Percentiles rank a stretch among this genome's conserved stretches.
Evolutionary conservation across 92 coral and sea anemone genomes (phyloP).

Genomic region (Paramuricea clavata): DNA sequence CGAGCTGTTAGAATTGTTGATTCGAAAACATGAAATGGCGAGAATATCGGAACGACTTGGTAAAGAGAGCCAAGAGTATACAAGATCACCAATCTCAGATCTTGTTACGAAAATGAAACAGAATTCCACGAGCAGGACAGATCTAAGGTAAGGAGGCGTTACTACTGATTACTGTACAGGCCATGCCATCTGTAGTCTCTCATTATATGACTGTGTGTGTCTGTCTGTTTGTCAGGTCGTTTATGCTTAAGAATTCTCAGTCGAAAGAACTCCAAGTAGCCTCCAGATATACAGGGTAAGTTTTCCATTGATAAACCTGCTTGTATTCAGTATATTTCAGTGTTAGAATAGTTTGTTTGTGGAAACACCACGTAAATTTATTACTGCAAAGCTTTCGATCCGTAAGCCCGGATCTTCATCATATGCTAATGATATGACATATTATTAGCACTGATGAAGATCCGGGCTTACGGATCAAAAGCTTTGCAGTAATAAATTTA

Average conservation of each 20-base stretch:
- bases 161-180: too few species aligned
- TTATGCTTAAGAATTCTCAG: constrained; percentile 26
- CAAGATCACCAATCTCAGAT: constrained; percentile 37
- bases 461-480: too few species aligned
- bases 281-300: constrained; percentile 40
- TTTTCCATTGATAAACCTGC: background rate
- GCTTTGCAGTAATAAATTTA: too few species aligned
- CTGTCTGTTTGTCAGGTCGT: too few species aligned
- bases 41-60: constrained; percentile 35
- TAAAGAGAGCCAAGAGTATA: constrained; percentile 31
- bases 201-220: too few species aligned
- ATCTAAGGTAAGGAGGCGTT: constrained; percentile 30
- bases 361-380: too few species aligned
- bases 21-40: constrained; percentile 39
- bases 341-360: too few species aligned
- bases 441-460: too few species aligned
- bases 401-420: too few species aligned
- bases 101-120: constrained; percentile 35
- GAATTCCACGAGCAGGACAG: constrained; percentile 27
- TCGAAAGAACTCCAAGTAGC: constrained; percentile 52
- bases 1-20: constrained; percentile 33
- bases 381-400: too few species aligned
- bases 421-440: too few species aligned
- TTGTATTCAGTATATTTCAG: background rate
- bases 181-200: background rate